Conservation (phyloP, 2,113 vertebrate genomes). For the Elephas maximus region DNA sequence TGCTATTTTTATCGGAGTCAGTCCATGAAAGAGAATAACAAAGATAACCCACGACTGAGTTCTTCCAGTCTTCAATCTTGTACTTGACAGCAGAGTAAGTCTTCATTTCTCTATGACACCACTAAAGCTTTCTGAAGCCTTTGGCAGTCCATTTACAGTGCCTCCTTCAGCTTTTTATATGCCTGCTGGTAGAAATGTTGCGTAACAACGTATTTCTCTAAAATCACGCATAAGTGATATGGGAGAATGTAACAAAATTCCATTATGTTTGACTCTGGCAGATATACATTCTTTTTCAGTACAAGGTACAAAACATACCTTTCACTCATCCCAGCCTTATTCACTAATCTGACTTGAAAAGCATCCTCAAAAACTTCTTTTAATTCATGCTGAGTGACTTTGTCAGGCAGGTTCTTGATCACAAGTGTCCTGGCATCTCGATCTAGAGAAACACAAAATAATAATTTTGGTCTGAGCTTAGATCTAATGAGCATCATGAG, state of each 20-base stretch:
- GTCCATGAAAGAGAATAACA: background rate
- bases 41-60: background rate
- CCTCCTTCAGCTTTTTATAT: background rate
- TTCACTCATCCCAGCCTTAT: constrained; percentile 90
- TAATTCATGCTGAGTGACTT: constrained; percentile 88
- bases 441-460: constrained; percentile 84
- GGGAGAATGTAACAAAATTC: background rate
- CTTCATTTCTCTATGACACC: background rate
- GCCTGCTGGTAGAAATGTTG: background rate
- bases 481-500: background rate
- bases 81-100: background rate
- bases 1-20: background rate
- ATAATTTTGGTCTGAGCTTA: background rate
- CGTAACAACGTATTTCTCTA: background rate
- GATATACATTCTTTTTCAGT: background rate
- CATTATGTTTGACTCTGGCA: background rate
- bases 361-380: constrained; percentile 93
- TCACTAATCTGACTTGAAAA: constrained; percentile 91
- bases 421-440: constrained; percentile 92
- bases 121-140: background rate
- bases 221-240: background rate
- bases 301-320: constrained; percentile 87
- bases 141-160: background rate
- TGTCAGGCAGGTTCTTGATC: constrained; percentile 95
- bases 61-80: background rate